These are phyloP conservation scores for Brevimyrus niger DNA, from an alignment of 2,113 vertebrate species.

Conservation along the genomic window DNA sequence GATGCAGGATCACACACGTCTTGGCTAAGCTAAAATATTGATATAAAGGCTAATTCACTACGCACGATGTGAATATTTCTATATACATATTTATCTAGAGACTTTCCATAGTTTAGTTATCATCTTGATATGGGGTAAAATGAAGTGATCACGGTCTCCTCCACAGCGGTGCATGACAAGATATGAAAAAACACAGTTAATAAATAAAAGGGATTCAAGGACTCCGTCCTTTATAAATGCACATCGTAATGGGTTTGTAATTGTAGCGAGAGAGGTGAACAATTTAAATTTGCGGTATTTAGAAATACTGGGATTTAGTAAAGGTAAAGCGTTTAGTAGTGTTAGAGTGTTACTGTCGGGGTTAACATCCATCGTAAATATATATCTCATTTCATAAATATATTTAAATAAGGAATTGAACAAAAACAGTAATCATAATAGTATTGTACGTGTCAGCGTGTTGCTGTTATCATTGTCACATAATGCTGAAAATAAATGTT, in stretches of 20 bases:
- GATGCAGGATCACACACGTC: neutral
- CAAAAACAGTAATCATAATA: neutral
- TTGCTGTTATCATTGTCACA: neutral
- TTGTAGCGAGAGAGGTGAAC: neutral
- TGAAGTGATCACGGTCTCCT: constrained; percentile 15
- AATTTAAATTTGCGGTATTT: neutral
- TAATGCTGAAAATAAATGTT: neutral
- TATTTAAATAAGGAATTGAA: neutral
- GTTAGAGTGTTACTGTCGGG: neutral
- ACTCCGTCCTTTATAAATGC: neutral
- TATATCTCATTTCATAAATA: neutral
- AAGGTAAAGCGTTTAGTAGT: neutral
- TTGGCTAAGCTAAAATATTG: neutral
- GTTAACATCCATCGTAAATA: neutral
- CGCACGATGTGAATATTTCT: neutral
- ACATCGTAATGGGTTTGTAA: neutral
- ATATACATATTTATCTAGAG: neutral
- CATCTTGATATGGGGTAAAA: constrained; percentile 24
- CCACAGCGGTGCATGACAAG: neutral
- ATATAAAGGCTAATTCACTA: neutral
- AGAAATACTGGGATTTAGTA: neutral
- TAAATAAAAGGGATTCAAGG: neutral
- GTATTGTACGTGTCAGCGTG: neutral
- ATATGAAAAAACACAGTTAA: neutral
- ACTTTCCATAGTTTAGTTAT: neutral